A percentile compares a stretch with the other conserved stretches of the same genome.
phyloP scores from a whole-genome alignment of 2,113 vertebrate species.

The Mugil cephalus region DNA sequence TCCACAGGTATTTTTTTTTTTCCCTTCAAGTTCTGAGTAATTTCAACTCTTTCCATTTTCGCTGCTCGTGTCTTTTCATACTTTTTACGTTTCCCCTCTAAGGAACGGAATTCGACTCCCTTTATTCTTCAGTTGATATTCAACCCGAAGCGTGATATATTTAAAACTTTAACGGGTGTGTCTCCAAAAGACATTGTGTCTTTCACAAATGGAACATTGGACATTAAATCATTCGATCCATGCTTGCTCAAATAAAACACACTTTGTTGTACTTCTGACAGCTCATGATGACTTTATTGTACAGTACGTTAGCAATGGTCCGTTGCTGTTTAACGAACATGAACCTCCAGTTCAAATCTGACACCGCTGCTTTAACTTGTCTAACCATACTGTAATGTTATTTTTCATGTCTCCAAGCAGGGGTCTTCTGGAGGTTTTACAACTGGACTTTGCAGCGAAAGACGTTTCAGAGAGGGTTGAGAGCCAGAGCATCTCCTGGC shows the following conservation, averaged over 20 bases:
- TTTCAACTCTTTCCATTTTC: conserved; percentile 16
- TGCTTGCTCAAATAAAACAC: too few species aligned
- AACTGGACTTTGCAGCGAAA: conserved; percentile 90
- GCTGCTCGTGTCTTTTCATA: neutral
- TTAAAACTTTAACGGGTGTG: neutral
- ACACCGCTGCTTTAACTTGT: neutral
- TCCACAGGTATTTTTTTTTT: conserved; percentile 27
- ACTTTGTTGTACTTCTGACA: too few species aligned
- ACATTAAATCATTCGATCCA: too few species aligned
- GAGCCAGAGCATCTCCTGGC: conserved; percentile 92
- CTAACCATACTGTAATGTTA: neutral
- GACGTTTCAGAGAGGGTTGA: conserved; percentile 81
- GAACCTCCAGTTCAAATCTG: too few species aligned
- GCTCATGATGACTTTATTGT: too few species aligned
- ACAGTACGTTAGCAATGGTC: too few species aligned
- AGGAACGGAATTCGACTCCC: neutral
- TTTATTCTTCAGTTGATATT: neutral
- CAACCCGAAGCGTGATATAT: neutral
- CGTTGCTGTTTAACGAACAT: too few species aligned
- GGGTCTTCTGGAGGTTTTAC: conserved; percentile 89
- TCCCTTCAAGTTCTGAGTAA: conserved; percentile 39
- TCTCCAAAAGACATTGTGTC: too few species aligned
- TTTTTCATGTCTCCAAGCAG: conserved; percentile 46
- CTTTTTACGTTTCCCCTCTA: conserved; percentile 2
- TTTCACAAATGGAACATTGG: too few species aligned